Evolutionary conservation across 2,113 vertebrate species (phyloP).

Genomic region (Tilapia sparmanii): DNA sequence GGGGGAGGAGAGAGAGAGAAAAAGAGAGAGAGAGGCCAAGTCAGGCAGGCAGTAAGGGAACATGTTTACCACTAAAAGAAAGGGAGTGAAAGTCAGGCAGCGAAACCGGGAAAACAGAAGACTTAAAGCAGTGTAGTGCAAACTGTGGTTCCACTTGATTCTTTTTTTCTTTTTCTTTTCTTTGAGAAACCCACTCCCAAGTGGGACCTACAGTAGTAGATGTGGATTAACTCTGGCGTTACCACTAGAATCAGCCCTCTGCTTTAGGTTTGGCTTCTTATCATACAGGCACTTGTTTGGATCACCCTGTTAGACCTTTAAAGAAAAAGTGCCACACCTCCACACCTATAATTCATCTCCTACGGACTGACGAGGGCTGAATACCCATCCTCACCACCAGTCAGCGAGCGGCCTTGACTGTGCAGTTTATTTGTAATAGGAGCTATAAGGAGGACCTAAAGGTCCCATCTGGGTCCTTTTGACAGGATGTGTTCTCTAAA

Average conservation of each 20-base stretch:
- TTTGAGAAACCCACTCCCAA: background rate
- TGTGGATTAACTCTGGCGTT: background rate
- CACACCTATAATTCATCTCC: background rate
- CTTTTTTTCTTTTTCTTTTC: background rate
- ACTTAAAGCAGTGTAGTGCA: background rate
- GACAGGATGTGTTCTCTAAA: conserved; percentile 62
- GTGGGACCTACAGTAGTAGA: background rate
- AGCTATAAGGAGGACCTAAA: background rate
- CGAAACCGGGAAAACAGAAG: background rate
- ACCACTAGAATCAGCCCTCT: background rate
- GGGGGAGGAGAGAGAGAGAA: conserved; percentile 48
- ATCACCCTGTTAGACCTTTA: background rate
- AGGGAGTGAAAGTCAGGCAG: background rate
- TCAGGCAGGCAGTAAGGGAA: conserved; percentile 23
- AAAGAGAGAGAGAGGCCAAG: conserved; percentile 17
- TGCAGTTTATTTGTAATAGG: background rate
- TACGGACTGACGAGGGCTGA: background rate
- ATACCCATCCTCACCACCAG: background rate
- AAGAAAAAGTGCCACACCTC: background rate
- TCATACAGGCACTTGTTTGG: background rate
- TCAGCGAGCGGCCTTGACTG: background rate
- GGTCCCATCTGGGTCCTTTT: background rate
- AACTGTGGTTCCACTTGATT: background rate
- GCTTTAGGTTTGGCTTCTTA: background rate
- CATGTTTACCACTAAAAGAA: conserved; percentile 37